Evolutionary conservation across 64 coral and sea anemone species (phyloP), one percentile per base, ranked within the genome.

Genomic region (Pocillopora damicornis): DNA sequence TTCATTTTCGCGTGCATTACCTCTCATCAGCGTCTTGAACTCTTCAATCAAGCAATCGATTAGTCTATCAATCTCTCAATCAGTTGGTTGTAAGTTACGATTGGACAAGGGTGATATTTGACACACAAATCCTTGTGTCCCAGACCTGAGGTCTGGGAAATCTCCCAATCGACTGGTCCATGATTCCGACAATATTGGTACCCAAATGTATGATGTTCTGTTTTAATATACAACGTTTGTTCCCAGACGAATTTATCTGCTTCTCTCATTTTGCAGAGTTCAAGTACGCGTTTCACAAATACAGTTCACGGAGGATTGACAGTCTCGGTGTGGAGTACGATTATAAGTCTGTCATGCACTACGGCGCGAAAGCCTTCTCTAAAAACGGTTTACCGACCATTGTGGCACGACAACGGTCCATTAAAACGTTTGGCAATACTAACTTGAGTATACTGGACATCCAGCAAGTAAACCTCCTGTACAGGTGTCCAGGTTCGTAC

Each of bases 321-420:
- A 96, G 94, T 58, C 74, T 96, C n/a, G 90, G 90, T 60, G 85
- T 96, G 22, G 26, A 88, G 18, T 96, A 96, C 58, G 94, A 96
- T 35, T 93, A 96, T 63, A 69, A 88, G 35, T 93, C 91, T 15
- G 90, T 96, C 15, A 96, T 96, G 94, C 94, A 96, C 64, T 96
- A 96, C 76, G 94, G 94, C 1, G 69, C 86, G 13, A 89, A 86
- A 60, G 95, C 95, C 35, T 98, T 98, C 76, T 78, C 88, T 75
- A 98, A 87, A 77, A 91, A 98, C 45, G 84, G 85, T 51, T 79
- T 88, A 15, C 86, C 88, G 11, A 98, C 95, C 4, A 94, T 98
- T 15, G 81, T 79, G 36, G 88, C 95, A 22, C 75, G 82, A 38
- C 79, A 91, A n/a, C 64, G 79, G 37, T 80, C 83, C 16, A 74